Evolutionary conservation across 2,888 invertebrate genomes (phyloP).

Genomic region (Cartodere bifasciata): DNA sequence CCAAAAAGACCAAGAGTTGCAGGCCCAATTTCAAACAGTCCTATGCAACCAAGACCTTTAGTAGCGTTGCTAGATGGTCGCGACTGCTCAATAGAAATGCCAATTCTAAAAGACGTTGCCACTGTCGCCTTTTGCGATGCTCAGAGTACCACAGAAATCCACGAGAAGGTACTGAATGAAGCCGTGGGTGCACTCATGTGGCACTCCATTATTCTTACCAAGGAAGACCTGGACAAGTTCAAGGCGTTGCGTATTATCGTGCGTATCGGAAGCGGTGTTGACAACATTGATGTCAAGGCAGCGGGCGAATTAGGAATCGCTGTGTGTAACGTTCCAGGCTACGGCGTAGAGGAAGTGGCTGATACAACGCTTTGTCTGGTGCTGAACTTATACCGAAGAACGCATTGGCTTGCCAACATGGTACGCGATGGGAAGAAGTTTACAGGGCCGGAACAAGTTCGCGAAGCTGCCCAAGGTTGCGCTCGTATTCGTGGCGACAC

Average conservation of each 20-base stretch:
- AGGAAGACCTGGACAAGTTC: slow-evolving; percentile 99
- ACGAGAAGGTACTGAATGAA: slow-evolving; percentile 99
- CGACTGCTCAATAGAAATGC: slow-evolving; percentile 99
- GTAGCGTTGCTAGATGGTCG: slow-evolving; percentile 97
- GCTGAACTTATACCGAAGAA: slow-evolving; percentile 96
- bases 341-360: slow-evolving; percentile 97
- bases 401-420: slow-evolving; percentile 98
- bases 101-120: slow-evolving; percentile 98
- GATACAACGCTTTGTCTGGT: slow-evolving; percentile 99
- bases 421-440: slow-evolving; percentile 97
- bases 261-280: slow-evolving; percentile 95
- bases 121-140: slow-evolving; percentile 99
- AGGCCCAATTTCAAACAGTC: slow-evolving; percentile 86
- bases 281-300: slow-evolving; percentile 97
- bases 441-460: slow-evolving; percentile 80
- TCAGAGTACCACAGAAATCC: slow-evolving; percentile 98
- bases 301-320: slow-evolving; percentile 95
- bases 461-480: slow-evolving; percentile 59
- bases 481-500: slow-evolving; percentile 98
- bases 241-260: slow-evolving; percentile 97
- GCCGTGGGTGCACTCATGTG: slow-evolving; percentile 99
- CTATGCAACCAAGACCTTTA: slow-evolving; percentile 74
- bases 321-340: slow-evolving; percentile 99
- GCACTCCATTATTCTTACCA: slow-evolving; percentile 97
- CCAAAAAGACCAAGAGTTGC: slow-evolving; percentile 90